phyloP scores from a whole-genome alignment of 2,113 vertebrate genomes.

The human (Homo sapiens) region GRCh38 chr15:69511501-69512000 shows the following conservation, averaged over 20 bases:
- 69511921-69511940: background rate
- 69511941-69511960: background rate
- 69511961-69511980: background rate
- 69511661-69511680: background rate
- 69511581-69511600: background rate
- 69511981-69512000: background rate
- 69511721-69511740: background rate
- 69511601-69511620: background rate
- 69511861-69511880: background rate
- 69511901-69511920: background rate
- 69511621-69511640: background rate
- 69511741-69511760: background rate
- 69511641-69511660: background rate
- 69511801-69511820: background rate
- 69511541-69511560: background rate
- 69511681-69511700: background rate
- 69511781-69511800: background rate
- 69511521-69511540: background rate
- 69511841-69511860: background rate
- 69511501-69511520: background rate
- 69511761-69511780: background rate
- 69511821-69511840: background rate
- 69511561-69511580: background rate
- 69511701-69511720: background rate
- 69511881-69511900: background rate